Base-by-base conservation (phyloP, 2,113 vertebrate genomes). In the Nymphicus hollandicus region DNA sequence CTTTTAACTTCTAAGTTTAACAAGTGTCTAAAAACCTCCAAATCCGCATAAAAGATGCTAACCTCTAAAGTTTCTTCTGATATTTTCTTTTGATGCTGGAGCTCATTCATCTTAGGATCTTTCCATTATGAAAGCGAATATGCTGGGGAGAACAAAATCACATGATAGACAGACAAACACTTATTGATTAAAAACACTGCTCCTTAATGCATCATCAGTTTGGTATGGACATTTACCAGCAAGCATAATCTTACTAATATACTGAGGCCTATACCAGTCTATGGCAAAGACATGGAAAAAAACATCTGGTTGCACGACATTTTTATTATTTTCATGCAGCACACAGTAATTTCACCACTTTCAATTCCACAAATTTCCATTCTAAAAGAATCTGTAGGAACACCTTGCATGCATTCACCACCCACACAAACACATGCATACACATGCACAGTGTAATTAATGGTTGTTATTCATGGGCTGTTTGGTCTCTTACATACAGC, bases 21-120 rank as follows among this genome's bases (percentile, higher is more conserved):
- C 58, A 93, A 97, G 66, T 91, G 41, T 64, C 85, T 95, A 61
- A 96, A 93, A 93, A 72, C 60, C 35, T 78, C 80, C 53, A 84
- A 92, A 93, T 95, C 94, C 87, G 93, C 91, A 94, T 96, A 65
- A 94, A 95, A 82, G 82, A 80, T 41, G 27, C 16, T 83, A 94
- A 88, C 37, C 47, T 92, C 61, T 64, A 37, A 94, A 96, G 78
- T 89, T 69, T 93, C 44, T 73, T 83, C 49, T 89, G 88, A 81
- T 35, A 81, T 83, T n/a, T 73, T 86, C 53, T 66, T 97, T 93
- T 93, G 85, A 93, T 92, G 82, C 61, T 83, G 25, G 24, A 79
- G 37, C 29, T 93, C 71, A 68, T 72, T 86, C 65, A 39, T 82
- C n/a, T 66, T 70, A 50, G n/a, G 25, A 46, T 88, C 70, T 86